Conservation (phyloP, 2,797 vertebrate species). For the Phyllotis vaccarum region DNA sequence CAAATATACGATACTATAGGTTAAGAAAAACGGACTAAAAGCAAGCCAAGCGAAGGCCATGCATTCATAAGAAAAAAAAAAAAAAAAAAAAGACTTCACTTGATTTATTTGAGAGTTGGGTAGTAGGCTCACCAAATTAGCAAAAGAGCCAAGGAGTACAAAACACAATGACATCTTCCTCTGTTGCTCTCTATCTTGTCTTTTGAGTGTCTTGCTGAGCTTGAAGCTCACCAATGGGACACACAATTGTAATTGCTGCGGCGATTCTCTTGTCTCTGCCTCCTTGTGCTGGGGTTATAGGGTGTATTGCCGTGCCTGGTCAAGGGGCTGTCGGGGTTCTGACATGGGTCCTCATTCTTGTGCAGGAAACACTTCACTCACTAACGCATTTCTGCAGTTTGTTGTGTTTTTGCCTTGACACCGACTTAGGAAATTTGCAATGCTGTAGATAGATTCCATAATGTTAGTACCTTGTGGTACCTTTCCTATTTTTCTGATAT, state of each 20-base stretch:
- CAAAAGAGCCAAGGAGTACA: too few relatives aligned
- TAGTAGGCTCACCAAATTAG: too few relatives aligned
- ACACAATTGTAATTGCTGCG: not conserved
- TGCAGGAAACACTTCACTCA: not conserved
- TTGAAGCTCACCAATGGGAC: not conserved
- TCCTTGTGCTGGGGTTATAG: not conserved
- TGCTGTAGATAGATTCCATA: not conserved
- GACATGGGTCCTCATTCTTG: not conserved
- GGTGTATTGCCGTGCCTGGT: not conserved
- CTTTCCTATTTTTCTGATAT: constrained; percentile 46
- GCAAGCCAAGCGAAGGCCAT: too few relatives aligned
- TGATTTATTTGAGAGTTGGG: too few relatives aligned
- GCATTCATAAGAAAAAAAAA: too few relatives aligned
- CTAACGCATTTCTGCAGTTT: not conserved
- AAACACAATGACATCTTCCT: not conserved
- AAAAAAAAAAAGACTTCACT: too few relatives aligned
- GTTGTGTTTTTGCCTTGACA: not conserved
- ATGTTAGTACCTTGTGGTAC: not conserved
- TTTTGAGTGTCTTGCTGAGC: not conserved
- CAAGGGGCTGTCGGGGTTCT: not conserved
- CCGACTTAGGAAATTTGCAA: not conserved
- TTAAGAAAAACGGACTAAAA: too few relatives aligned
- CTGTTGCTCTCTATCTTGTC: not conserved
- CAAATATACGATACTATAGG: too few relatives aligned
- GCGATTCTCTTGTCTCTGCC: not conserved